Conservation (phyloP, 2,888 invertebrate genomes). For the Meganola albula region DNA sequence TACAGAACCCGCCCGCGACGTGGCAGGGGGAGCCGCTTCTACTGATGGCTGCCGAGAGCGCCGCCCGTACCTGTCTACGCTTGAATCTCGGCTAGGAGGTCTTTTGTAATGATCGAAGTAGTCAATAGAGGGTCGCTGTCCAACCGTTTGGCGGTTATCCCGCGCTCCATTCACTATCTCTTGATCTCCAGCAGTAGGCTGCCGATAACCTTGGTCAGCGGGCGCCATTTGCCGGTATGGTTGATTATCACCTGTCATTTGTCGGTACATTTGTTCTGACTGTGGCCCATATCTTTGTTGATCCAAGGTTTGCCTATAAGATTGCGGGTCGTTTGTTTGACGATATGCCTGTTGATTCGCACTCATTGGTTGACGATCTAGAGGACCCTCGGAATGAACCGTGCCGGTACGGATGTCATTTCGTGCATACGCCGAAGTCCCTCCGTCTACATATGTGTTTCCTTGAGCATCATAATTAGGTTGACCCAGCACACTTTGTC, state of each 20-base stretch:
- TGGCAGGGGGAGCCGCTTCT: conserved; percentile 80
- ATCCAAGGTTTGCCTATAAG: conserved; percentile 52
- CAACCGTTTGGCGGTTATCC: conserved; percentile 57
- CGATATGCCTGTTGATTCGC: conserved; percentile 48
- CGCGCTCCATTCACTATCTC: conserved; percentile 54
- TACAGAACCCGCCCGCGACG: conserved; percentile 84
- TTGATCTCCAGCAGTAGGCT: conserved; percentile 56
- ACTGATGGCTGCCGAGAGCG: conserved; percentile 89
- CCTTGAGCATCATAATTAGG: conserved; percentile 52
- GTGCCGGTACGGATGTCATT: conserved; percentile 60
- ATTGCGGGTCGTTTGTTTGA: conserved; percentile 46
- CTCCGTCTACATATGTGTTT: conserved; percentile 45
- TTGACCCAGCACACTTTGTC: conserved; percentile 63
- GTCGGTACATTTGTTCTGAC: conserved; percentile 54
- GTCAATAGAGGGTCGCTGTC: conserved; percentile 84
- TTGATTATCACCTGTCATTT: conserved; percentile 40
- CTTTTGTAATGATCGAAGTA: conserved; percentile 96
- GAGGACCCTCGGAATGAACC: conserved; percentile 57
- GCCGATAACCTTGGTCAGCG: conserved; percentile 42
- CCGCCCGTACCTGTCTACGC: conserved; percentile 88
- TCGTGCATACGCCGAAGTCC: conserved; percentile 45
- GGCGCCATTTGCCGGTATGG: conserved; percentile 39
- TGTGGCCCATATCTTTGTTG: conserved; percentile 73
- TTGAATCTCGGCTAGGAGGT: conserved; percentile 92
- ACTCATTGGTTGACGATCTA: conserved; percentile 41